Percentiles rank a stretch among this genome's conserved stretches.
phyloP scores from a whole-genome alignment of 2,888 invertebrate genomes.

The Cheilosia vulpina region DNA sequence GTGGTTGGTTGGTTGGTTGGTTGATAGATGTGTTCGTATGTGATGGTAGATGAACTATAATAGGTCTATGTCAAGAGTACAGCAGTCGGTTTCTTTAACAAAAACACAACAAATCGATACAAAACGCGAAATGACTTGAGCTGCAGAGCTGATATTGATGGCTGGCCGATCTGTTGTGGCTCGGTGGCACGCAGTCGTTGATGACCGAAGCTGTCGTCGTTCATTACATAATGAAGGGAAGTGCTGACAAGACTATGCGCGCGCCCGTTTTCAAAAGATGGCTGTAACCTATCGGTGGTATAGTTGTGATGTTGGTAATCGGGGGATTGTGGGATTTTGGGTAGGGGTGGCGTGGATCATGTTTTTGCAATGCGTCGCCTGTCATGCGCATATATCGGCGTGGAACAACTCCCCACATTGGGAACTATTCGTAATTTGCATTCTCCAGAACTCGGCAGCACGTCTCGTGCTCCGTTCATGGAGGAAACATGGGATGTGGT shows the following conservation, averaged over 20 bases:
- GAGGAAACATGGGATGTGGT: constrained; percentile 60
- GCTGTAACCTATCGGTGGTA: constrained; percentile 42
- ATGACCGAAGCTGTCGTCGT: constrained; percentile 42
- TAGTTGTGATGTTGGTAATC: constrained; percentile 20
- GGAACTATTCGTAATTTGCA: not conserved
- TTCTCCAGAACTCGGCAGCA: not conserved
- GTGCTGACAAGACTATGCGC: constrained; percentile 32
- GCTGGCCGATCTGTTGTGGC: constrained; percentile 57
- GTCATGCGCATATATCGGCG: constrained; percentile 40
- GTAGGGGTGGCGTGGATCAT: constrained; percentile 39
- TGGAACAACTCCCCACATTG: constrained; percentile 27
- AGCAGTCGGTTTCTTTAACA: constrained; percentile 23
- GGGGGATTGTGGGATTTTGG: constrained; percentile 37
- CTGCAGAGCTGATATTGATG: constrained; percentile 42
- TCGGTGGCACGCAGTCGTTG: constrained; percentile 44
- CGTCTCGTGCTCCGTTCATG: constrained; percentile 47
- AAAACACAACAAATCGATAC: constrained; percentile 49
- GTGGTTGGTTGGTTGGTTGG: constrained; percentile 55
- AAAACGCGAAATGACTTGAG: constrained; percentile 45
- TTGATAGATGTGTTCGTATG: constrained; percentile 63
- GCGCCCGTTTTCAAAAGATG: constrained; percentile 20
- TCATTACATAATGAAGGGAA: constrained; percentile 45
- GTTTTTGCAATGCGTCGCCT: constrained; percentile 40
- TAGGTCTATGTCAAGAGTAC: constrained; percentile 50
- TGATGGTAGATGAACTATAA: constrained; percentile 72